These are phyloP conservation scores for Styela plicata DNA, from an alignment of 23 tunicate species.

Conservation along the genomic window DNA sequence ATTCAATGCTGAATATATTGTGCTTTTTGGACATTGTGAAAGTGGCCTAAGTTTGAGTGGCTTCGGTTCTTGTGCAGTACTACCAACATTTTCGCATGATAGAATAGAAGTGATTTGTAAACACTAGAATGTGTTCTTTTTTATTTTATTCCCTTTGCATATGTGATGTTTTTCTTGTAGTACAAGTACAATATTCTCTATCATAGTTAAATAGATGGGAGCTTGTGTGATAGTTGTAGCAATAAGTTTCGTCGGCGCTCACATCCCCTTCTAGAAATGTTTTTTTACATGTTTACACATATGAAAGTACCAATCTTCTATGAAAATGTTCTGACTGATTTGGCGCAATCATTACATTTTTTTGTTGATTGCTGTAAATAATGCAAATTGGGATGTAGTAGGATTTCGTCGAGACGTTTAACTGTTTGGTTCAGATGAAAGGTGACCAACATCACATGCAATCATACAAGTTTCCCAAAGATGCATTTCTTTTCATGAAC, in stretches of 20 bases:
- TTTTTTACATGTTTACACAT: background rate
- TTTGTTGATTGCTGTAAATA: background rate
- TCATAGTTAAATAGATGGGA: background rate
- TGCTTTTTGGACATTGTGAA: background rate
- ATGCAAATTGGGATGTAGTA: background rate
- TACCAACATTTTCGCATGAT: too few relatives aligned
- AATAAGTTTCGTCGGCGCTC: background rate
- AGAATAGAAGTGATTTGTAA: too few relatives aligned
- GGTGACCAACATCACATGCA: background rate
- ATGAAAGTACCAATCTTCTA: background rate
- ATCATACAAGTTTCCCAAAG: background rate
- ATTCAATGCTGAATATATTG: too few relatives aligned
- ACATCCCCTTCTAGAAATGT: background rate
- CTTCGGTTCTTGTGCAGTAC: background rate
- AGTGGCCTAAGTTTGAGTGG: background rate
- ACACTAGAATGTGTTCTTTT: too few relatives aligned
- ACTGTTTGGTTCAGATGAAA: background rate
- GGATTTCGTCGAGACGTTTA: background rate
- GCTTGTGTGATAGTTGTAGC: background rate
- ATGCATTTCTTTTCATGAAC: background rate
- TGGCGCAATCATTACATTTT: background rate
- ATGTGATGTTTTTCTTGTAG: background rate
- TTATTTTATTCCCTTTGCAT: background rate
- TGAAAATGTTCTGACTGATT: background rate
- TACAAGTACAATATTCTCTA: background rate